Base-by-base conservation (phyloP, 1,140 invertebrate genomes). In the Laupala kohalensis region DNA sequence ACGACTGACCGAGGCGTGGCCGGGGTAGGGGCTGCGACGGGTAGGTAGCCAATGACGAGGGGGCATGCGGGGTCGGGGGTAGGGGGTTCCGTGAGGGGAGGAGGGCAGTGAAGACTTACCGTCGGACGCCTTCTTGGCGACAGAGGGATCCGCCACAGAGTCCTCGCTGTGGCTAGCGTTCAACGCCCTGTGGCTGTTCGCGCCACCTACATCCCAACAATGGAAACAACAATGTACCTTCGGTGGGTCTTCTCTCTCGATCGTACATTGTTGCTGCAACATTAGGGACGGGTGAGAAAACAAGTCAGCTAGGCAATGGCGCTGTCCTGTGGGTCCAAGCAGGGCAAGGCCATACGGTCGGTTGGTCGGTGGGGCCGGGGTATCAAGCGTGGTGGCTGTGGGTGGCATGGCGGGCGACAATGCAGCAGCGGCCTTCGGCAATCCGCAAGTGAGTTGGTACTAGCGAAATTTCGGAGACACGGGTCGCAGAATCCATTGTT, bases 111-210 rank as follows among this genome's bases (percentile, higher is more conserved):
- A 69, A 73, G 30, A 86, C 89, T 88, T 87, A 92, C 90, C 90
- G 82, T 92, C 90, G 74, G 90, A 91, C 84, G 89, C 92, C 85
- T 87, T 89, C 83, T 92, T 92, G 78, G 86, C 87, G 78, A 90
- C 83, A 76, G 88, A 86, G 73, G 88, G 90, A 79, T 92, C 90
- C 75, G 88, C 86, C 76, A 91, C 88, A 73, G 88, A 89, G 82
- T 92, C 90, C 82, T 91, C 89, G 79, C 87, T 89, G 80, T 88
- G 87, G 81, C 88, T 89, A 72, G 88, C 85, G 82, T 90, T 88
- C 78, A 87, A 79, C 79, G 83, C 82, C 79, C 82, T 80, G 72
- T 80, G 29, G 63, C 64, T 66, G 28, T 67, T 62, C 6, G 64
- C 65, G 30, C 64, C 70, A 66, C 70, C 70, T 68, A 29, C 28